A percentile compares a stretch with the other conserved stretches of the same genome.
These are phyloP conservation scores for Ceratosolen solmsi DNA, from an alignment of 1,140 invertebrate genomes.

Conservation along the genomic window DNA sequence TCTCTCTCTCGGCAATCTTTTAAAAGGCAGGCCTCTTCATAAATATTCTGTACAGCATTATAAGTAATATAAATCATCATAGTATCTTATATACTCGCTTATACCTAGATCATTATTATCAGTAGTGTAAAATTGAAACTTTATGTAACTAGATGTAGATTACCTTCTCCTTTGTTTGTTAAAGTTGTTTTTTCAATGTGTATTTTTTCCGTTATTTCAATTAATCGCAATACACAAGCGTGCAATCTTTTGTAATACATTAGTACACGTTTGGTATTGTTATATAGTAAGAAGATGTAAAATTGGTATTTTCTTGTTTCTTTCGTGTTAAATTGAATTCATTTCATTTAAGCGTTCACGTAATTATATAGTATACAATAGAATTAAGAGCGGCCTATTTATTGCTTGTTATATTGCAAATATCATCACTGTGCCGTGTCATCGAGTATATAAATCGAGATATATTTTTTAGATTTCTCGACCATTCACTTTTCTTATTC, in stretches of 20 bases:
- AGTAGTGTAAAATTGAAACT: conserved; percentile 75
- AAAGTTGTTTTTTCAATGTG: conserved; percentile 59
- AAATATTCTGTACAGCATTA: conserved; percentile 74
- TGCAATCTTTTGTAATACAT: conserved; percentile 69
- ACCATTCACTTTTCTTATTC: conserved; percentile 28
- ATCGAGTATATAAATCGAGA: conserved; percentile 56
- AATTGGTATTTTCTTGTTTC: conserved; percentile 70
- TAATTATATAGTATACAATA: conserved; percentile 71
- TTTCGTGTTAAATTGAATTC: conserved; percentile 67
- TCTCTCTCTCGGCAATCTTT: conserved; percentile 60
- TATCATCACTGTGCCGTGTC: conserved; percentile 67
- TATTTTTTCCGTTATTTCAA: conserved; percentile 56
- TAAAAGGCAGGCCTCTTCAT: conserved; percentile 70
- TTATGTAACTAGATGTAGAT: conserved; percentile 73
- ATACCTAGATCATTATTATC: conserved; percentile 73
- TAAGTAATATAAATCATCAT: conserved; percentile 73
- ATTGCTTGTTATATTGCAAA: conserved; percentile 74
- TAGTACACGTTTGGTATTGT: conserved; percentile 71
- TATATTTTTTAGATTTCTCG: conserved; percentile 5
- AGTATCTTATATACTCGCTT: conserved; percentile 71
- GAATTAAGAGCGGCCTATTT: conserved; percentile 72
- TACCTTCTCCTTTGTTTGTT: conserved; percentile 63
- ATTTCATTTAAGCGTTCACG: conserved; percentile 70
- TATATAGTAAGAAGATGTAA: conserved; percentile 75
- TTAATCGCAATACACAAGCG: conserved; percentile 68